Base-by-base conservation (phyloP, 1,140 invertebrate species). In the Trichomalopsis sarcophagae region DNA sequence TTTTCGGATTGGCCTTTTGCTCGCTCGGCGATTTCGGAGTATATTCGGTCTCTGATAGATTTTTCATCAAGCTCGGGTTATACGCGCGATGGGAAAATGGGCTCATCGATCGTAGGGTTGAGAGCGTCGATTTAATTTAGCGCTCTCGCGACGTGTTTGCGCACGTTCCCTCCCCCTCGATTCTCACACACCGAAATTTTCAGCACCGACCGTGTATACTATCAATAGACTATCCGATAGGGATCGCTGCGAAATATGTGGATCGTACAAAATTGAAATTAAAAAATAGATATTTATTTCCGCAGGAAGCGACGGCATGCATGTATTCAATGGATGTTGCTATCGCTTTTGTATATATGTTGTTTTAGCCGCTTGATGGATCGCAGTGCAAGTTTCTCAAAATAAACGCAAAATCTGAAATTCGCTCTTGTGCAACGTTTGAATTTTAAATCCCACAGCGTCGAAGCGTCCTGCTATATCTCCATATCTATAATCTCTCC, bases 41-140 rank as follows among this genome's bases (percentile, higher is more conserved):
- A 17, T n/a, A 62, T 21, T 17, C 21, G 27, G 62, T 71, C 23
- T 71, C 17, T 50, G 30, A 6, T 36, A 36, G 2, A 27, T 50
- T 73, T 73, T 50, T 81, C 27, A 73, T 71, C 50, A n/a, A 50
- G 27, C 44, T 74, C 4, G 66, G 36, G 36, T 21, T 14, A 30
- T 71, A 27, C 66, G 33, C 40, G 62, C 44, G 44, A 40, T 4
- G 23, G 78, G 11, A 71, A 44, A 44, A n/a, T n/a, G 40, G 17
- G 23, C 27, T 81, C 81, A 62, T 55, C 71, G n/a, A n/a, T n/a
- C 69, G 10, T 10, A 27, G 82, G 62, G 62, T n/a, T 71, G 36
- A 50, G 47, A 84, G 66, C 62, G 75, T 78, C 76, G 40, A 84
- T 79, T 62, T 79, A 84, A 84, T 78, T 84, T 71, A 78, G 62